These are phyloP conservation scores for Orthosia incerta DNA, from an alignment of 2,888 invertebrate genomes.

Conservation along the genomic window DNA sequence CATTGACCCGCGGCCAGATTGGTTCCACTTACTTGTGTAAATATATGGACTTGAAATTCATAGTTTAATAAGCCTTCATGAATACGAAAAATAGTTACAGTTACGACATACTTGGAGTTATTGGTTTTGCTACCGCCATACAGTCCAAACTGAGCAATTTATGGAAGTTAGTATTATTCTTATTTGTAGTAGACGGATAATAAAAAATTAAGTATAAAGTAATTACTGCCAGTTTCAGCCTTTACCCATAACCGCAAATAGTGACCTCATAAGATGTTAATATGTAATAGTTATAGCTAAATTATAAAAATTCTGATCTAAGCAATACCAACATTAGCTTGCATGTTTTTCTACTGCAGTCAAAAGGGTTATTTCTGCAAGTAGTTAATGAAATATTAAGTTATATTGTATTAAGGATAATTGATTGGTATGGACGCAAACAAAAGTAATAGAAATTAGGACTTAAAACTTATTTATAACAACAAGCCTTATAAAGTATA, in stretches of 20 bases:
- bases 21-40: constrained; percentile 75
- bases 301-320: constrained; percentile 64
- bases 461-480: constrained; percentile 55
- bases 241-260: constrained; percentile 68
- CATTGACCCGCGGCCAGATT: constrained; percentile 84
- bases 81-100: constrained; percentile 61
- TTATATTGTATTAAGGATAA: constrained; percentile 58
- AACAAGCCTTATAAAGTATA: constrained; percentile 55
- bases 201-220: constrained; percentile 58
- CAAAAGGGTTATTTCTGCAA: constrained; percentile 32
- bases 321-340: constrained; percentile 45
- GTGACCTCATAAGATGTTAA: constrained; percentile 67
- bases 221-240: constrained; percentile 77
- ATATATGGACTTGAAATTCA: constrained; percentile 79
- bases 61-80: constrained; percentile 72
- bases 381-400: constrained; percentile 56
- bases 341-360: constrained; percentile 57
- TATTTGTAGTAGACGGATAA: constrained; percentile 57
- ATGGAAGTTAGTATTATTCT: constrained; percentile 65
- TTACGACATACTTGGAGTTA: constrained; percentile 50
- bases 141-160: constrained; percentile 63
- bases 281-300: constrained; percentile 64
- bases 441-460: constrained; percentile 51
- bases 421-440: constrained; percentile 52
- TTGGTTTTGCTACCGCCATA: constrained; percentile 63